Evolutionary conservation across 2,888 invertebrate genomes (phyloP).

Genomic region (Priapulus caudatus): DNA sequence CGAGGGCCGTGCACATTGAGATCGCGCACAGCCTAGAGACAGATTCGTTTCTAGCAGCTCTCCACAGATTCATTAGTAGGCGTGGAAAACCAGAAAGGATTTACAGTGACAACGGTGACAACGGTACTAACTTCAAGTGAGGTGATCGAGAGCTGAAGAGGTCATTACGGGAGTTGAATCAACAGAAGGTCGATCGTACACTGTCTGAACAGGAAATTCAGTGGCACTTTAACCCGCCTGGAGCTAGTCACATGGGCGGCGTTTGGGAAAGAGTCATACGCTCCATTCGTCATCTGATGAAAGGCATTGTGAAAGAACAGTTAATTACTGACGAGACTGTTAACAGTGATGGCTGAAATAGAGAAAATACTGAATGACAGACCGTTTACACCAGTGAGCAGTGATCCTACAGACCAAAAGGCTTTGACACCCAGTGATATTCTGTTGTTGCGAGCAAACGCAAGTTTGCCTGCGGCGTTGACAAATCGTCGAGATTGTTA

Average conservation of each 20-base stretch:
- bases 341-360: constrained; percentile 16
- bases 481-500: constrained; percentile 22
- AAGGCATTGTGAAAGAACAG: constrained; percentile 9
- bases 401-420: constrained; percentile 11
- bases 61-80: constrained; percentile 10
- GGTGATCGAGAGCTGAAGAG: constrained; percentile 15
- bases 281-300: constrained; percentile 15
- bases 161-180: constrained; percentile 12
- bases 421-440: constrained; percentile 29
- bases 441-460: too few species aligned
- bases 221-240: constrained; percentile 20
- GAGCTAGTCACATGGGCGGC: constrained; percentile 21
- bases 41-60: constrained; percentile 4
- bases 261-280: constrained; percentile 21
- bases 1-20: constrained; percentile 11
- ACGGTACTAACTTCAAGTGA: constrained; percentile 19
- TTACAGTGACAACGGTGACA: constrained; percentile 19
- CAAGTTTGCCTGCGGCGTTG: constrained; percentile 22
- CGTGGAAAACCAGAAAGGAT: constrained; percentile 13
- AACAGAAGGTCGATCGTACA: constrained; percentile 5
- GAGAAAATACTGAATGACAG: constrained; percentile 14
- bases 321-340: constrained; percentile 16
- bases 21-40: constrained; percentile 8
- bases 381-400: constrained; percentile 15
- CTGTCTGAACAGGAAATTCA: constrained; percentile 4